Conservation (phyloP, 2,113 vertebrate genomes). For the Poecile atricapillus region DNA sequence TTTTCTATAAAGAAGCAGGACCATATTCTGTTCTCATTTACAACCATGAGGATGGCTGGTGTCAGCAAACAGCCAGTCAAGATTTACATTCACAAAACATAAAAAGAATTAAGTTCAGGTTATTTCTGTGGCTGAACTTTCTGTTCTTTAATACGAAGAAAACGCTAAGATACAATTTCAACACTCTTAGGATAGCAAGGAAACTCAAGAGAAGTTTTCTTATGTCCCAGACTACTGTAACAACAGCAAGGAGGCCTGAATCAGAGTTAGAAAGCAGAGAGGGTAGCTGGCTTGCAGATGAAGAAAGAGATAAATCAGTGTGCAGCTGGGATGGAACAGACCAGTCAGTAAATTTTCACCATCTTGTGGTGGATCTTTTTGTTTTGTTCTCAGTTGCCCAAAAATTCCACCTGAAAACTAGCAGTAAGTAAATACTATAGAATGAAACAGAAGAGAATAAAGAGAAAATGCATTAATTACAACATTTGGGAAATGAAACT, state of each 20-base stretch:
- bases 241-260: neutral
- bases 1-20: neutral
- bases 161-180: neutral
- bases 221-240: neutral
- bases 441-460: neutral
- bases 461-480: neutral
- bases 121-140: neutral
- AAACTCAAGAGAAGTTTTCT: neutral
- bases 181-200: neutral
- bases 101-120: neutral
- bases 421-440: neutral
- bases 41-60: neutral
- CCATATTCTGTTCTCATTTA: conserved; percentile 13
- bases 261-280: neutral
- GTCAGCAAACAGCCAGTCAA: conserved; percentile 6
- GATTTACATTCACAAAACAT: conserved; percentile 8
- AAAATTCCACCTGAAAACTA: conserved; percentile 16
- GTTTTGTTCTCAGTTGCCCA: neutral
- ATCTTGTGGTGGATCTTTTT: neutral
- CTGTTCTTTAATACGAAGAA: neutral
- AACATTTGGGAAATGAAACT: neutral
- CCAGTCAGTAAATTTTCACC: conserved; percentile 17
- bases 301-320: conserved; percentile 14
- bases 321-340: neutral
- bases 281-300: conserved; percentile 18